Evolutionary conservation across 1,140 invertebrate genomes (phyloP).

Genomic region (Cyrtorhinus lividipennis): DNA sequence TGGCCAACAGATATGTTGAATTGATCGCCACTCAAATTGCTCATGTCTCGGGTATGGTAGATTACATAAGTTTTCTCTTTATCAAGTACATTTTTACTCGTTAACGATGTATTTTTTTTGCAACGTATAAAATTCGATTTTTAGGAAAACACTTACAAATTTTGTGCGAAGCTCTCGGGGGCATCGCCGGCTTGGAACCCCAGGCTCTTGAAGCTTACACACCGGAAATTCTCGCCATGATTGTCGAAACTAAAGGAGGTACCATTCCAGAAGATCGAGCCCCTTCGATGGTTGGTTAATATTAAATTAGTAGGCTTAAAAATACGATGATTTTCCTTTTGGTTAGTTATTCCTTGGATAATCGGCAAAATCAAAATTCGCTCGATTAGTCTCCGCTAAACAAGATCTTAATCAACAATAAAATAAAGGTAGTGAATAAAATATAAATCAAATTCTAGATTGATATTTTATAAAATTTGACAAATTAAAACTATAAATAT

Average conservation of each 20-base stretch:
- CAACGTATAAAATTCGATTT: background rate
- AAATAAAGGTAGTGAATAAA: no score
- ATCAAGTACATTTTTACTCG: no score
- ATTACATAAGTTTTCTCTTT: background rate
- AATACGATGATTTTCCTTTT: no score
- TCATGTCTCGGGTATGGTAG: constrained; percentile 13
- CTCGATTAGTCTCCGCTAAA: no score
- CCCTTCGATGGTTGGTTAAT: background rate
- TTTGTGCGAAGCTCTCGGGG: constrained; percentile 53
- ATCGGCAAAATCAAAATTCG: no score
- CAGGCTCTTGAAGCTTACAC: constrained; percentile 39
- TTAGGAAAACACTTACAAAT: background rate
- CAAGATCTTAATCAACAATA: no score
- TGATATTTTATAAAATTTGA: no score
- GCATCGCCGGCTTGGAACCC: constrained; percentile 50
- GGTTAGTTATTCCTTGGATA: no score
- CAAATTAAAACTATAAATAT: no score
- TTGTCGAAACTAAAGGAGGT: background rate
- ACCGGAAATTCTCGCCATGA: constrained; percentile 39
- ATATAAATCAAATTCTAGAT: no score
- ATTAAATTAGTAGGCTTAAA: no score
- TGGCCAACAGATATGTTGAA: constrained; percentile 46
- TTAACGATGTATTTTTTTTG: background rate
- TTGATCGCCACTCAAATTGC: constrained; percentile 31
- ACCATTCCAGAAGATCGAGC: background rate